Evolutionary conservation across 1,140 invertebrate genomes (phyloP).

Genomic region (Mactra quadrangularis): DNA sequence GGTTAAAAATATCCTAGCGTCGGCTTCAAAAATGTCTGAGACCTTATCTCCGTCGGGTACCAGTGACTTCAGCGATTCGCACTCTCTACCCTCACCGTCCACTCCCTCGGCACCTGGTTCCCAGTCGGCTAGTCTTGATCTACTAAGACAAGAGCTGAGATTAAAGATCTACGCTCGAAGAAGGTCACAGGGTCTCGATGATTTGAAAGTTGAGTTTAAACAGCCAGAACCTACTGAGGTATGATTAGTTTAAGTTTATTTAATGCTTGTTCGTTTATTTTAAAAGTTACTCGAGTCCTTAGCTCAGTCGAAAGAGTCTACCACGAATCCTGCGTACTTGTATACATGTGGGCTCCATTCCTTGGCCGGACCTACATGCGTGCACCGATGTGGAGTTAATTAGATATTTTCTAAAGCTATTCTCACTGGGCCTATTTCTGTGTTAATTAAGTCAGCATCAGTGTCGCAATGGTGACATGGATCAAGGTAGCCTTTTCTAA

Average conservation of each 20-base stretch:
- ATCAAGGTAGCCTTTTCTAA: no score
- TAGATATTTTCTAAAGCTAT: no score
- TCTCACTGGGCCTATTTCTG: no score
- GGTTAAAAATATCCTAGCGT: not conserved
- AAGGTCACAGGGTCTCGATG: conserved; percentile 55
- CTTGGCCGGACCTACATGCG: no score
- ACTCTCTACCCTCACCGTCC: conserved; percentile 16
- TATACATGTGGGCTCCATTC: no score
- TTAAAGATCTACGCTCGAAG: conserved; percentile 53
- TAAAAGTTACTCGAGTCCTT: no score
- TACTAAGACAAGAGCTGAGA: conserved; percentile 43
- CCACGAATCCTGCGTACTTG: no score
- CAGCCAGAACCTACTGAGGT: conserved; percentile 54
- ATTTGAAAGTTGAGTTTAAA: conserved; percentile 58
- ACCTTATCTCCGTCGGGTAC: conserved; percentile 4
- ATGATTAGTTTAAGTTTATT: not conserved
- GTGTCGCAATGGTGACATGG: no score
- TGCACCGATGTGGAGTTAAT: no score
- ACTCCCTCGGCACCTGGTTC: conserved; percentile 2
- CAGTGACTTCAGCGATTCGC: conserved; percentile 34
- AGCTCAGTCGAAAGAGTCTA: no score
- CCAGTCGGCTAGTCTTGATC: conserved; percentile 2
- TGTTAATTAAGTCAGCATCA: no score
- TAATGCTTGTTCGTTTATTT: no score
- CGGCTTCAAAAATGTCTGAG: not conserved